Conservation (phyloP, 2,113 vertebrate genomes). For the Siphamia tubifer region DNA sequence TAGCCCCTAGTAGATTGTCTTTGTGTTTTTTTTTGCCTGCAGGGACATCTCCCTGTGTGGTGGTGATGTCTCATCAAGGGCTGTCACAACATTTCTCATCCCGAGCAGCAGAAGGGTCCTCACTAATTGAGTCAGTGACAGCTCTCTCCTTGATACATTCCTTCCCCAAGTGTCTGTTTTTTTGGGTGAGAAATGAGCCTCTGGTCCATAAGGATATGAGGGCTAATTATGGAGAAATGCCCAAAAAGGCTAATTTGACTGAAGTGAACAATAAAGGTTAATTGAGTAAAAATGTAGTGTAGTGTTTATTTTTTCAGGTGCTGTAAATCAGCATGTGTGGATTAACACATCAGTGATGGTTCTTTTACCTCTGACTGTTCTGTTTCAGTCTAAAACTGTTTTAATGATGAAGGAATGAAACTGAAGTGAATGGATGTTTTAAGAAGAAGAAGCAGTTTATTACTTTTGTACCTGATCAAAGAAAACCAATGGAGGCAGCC, state of each 20-base stretch:
- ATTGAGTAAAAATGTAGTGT: constrained; percentile 31
- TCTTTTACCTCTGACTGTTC: background rate
- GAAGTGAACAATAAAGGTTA: constrained; percentile 42
- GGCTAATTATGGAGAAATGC: constrained; percentile 33
- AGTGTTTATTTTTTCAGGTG: constrained; percentile 1
- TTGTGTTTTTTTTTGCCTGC: constrained; percentile 29
- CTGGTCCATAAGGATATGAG: constrained; percentile 27
- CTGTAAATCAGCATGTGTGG: background rate
- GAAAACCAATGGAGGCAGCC: background rate
- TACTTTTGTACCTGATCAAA: background rate
- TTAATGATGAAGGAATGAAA: background rate
- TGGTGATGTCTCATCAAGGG: constrained; percentile 47
- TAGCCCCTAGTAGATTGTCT: constrained; percentile 51
- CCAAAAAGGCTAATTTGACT: constrained; percentile 22
- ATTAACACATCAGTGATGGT: background rate
- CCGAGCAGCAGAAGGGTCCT: constrained; percentile 26
- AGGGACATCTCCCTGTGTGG: constrained; percentile 37
- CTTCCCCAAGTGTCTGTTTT: constrained; percentile 15
- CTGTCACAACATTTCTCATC: constrained; percentile 54
- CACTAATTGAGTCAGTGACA: constrained; percentile 21
- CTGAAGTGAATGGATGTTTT: background rate
- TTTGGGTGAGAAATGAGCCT: constrained; percentile 15
- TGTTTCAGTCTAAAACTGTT: background rate
- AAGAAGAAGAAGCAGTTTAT: background rate
- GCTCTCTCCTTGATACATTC: constrained; percentile 30